Conservation (phyloP, 2,113 vertebrate genomes). For the Nycticorax nycticorax region DNA sequence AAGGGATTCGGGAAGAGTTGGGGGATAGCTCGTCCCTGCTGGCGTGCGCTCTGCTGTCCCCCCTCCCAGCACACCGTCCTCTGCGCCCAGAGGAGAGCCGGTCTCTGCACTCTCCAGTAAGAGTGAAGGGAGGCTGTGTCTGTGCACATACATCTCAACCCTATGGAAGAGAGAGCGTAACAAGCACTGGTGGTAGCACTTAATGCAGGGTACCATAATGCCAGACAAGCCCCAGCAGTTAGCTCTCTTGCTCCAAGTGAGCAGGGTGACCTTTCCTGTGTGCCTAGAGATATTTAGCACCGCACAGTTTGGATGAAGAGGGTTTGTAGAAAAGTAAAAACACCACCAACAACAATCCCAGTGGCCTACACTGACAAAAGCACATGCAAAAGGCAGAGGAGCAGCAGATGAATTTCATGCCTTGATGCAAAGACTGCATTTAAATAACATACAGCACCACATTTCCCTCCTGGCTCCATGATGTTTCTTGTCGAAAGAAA, state of each 20-base stretch:
- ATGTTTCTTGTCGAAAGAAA: background rate
- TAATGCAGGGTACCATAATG: background rate
- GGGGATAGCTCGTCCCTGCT: background rate
- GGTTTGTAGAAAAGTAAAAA: background rate
- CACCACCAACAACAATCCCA: background rate
- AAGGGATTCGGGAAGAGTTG: background rate
- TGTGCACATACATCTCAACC: background rate
- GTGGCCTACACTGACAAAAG: background rate
- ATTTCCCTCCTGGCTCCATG: background rate
- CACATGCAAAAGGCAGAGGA: background rate
- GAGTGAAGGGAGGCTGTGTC: background rate
- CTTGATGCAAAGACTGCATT: slow-evolving; percentile 17
- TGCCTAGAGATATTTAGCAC: background rate
- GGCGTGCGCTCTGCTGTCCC: background rate
- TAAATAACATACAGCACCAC: background rate
- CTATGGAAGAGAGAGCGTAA: background rate
- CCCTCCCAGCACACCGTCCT: background rate
- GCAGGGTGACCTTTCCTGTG: background rate
- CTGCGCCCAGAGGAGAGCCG: background rate
- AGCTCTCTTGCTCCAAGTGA: background rate
- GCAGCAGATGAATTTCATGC: slow-evolving; percentile 1
- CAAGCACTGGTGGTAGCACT: background rate
- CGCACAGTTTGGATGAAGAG: background rate
- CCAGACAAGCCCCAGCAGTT: background rate
- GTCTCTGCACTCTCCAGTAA: background rate